Conservation (phyloP, 2,113 vertebrate genomes). For the Vicugna pacos region DNA sequence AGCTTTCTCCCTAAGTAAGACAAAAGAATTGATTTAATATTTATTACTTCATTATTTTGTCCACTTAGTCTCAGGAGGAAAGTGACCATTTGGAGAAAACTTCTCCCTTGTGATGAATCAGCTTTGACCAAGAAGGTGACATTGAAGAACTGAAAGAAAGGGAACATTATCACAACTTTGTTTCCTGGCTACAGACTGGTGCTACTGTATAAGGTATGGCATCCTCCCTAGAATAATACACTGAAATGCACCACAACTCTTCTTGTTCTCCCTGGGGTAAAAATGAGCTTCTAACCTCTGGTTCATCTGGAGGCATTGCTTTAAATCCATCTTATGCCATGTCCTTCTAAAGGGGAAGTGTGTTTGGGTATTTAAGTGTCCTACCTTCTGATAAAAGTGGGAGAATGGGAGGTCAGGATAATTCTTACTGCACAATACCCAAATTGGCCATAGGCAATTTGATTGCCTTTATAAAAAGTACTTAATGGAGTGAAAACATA, state of each 20-base stretch:
- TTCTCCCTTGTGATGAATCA: background rate
- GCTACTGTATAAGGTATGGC: no score
- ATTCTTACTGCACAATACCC: background rate
- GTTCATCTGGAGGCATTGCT: background rate
- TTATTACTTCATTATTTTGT: slow-evolving; percentile 40
- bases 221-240: background rate
- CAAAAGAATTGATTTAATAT: background rate
- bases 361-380: background rate
- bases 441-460: background rate
- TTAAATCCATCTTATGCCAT: background rate
- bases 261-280: background rate
- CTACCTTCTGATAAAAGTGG: background rate
- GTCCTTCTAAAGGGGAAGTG: background rate
- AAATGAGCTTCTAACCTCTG: background rate
- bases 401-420: background rate
- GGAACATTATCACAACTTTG: background rate
- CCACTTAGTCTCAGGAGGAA: background rate
- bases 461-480: background rate
- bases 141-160: background rate
- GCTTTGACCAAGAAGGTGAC: background rate
- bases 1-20: background rate
- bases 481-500: background rate
- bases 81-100: background rate
- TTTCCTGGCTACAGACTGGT: background rate
- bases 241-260: background rate